Conservation (phyloP, 2,888 invertebrate species). For the Sphaeridia pumilis region DNA sequence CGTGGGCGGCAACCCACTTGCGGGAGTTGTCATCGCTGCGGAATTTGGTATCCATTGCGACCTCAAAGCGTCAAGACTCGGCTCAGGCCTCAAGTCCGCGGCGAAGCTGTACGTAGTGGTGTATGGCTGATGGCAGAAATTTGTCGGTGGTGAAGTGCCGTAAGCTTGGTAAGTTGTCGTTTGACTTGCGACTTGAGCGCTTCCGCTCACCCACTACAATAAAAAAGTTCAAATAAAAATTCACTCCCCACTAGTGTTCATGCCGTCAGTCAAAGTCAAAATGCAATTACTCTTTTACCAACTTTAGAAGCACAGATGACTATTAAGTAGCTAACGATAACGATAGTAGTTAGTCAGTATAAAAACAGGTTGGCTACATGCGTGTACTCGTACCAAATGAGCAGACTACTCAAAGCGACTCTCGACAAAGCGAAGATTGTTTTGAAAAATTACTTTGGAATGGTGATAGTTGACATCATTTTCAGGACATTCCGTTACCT, state of each 20-base stretch:
- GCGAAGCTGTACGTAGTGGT: constrained; percentile 72
- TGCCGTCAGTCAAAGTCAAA: too few relatives aligned
- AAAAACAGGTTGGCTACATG: too few relatives aligned
- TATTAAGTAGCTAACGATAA: too few relatives aligned
- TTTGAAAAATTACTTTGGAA: not conserved
- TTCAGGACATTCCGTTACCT: constrained; percentile 4
- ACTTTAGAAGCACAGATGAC: too few relatives aligned
- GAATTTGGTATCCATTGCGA: constrained; percentile 31
- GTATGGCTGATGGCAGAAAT: constrained; percentile 44
- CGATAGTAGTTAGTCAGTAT: too few relatives aligned
- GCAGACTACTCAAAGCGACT: too few relatives aligned
- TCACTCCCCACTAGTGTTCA: not conserved
- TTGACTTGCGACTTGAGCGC: constrained; percentile 1
- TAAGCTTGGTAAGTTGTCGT: constrained; percentile 38
- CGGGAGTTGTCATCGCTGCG: not conserved
- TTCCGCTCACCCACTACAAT: constrained; percentile 1
- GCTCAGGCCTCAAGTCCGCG: constrained; percentile 57
- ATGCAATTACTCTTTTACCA: too few relatives aligned
- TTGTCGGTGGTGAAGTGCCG: constrained; percentile 27
- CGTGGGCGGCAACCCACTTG: constrained; percentile 6
- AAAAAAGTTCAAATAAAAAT: not conserved
- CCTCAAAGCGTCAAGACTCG: constrained; percentile 39
- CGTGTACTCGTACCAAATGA: too few relatives aligned
- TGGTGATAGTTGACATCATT: constrained; percentile 3
- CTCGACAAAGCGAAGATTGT: too few relatives aligned